Base-by-base conservation (phyloP, 2,113 vertebrate genomes). In the Talpa occidentalis region DNA sequence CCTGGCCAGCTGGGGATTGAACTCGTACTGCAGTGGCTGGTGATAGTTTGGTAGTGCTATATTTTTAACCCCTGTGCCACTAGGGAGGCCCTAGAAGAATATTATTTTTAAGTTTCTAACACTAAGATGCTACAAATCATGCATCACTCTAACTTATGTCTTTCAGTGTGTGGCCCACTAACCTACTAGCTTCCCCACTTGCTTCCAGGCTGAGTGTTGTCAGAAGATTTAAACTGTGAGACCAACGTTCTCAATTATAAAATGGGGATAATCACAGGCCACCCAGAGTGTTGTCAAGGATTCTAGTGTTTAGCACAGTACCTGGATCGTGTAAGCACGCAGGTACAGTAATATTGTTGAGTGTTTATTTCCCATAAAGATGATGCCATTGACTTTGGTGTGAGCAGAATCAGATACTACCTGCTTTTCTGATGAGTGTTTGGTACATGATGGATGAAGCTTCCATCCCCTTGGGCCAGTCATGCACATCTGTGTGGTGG, bases 231-330 rank as follows among this genome's bases (percentile, higher is more conserved):
- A 72, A 84, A 35, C 15, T 16, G 37, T 42, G 11, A 78, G 26
- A 10, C 32, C 35, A 62, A 15, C 10, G 47, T 54, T 6, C 8
- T 86, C 42, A 49, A 52, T 17, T 67, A 11, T 35, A 22, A 24
- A 44, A 52, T 26, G 3, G 5, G 1, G 24, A 49, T 40, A 21
- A 24, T 6, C 2, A 4, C 7, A 1, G 21, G 0, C 5, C 21
- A 73, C 28, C 4, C 0, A 62, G 35, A 91, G 19, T 1, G 11
- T 15, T 69, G 19, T 30, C 1, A 40, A 70, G 26, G 17, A 9
- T 70, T 15, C 42, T n/a, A 37, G 3, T 60, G n/a, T 17, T 80
- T 24, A 74, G 21, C 2, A 10, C 4, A 2, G 22, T 35, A 22
- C 24, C 54, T 19, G 26, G 54, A n/a, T 59, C 5, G 24, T 1